Conservation (phyloP, 2,797 vertebrate species). For the Iguana delicatissima region DNA sequence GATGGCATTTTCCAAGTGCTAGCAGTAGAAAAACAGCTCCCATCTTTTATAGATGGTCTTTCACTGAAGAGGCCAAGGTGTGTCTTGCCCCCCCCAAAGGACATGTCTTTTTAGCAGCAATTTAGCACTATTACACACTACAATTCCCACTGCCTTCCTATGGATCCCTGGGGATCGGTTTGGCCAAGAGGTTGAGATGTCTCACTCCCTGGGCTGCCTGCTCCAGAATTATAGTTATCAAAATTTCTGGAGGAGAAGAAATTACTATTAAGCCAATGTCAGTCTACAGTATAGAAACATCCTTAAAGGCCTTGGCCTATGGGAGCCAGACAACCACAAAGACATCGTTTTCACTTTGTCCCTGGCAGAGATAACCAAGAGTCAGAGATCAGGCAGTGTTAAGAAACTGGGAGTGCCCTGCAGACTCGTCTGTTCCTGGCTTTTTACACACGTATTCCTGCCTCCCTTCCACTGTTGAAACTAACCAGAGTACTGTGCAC, state of each 20-base stretch:
- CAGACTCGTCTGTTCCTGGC: neutral
- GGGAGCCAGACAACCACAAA: neutral
- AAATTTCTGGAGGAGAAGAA: neutral
- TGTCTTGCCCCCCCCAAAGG: neutral
- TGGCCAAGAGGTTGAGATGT: neutral
- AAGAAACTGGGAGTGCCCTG: too few relatives aligned
- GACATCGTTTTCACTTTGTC: neutral
- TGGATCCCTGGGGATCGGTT: neutral
- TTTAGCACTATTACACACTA: neutral
- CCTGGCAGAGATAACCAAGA: neutral
- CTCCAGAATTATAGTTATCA: neutral
- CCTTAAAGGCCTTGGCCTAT: neutral
- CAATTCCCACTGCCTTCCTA: neutral
- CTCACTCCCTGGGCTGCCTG: neutral
- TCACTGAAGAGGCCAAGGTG: neutral
- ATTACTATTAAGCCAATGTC: neutral
- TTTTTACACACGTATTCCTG: neutral
- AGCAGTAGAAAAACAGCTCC: neutral
- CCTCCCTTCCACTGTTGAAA: too few relatives aligned
- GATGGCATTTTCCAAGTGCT: neutral
- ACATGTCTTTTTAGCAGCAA: too few relatives aligned
- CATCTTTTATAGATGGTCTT: neutral
- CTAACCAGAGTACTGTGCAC: neutral
- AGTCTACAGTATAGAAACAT: neutral
- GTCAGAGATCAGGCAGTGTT: neutral